Evolutionary conservation across 2,888 invertebrate species (phyloP).

Genomic region (Horisme vitalbata): DNA sequence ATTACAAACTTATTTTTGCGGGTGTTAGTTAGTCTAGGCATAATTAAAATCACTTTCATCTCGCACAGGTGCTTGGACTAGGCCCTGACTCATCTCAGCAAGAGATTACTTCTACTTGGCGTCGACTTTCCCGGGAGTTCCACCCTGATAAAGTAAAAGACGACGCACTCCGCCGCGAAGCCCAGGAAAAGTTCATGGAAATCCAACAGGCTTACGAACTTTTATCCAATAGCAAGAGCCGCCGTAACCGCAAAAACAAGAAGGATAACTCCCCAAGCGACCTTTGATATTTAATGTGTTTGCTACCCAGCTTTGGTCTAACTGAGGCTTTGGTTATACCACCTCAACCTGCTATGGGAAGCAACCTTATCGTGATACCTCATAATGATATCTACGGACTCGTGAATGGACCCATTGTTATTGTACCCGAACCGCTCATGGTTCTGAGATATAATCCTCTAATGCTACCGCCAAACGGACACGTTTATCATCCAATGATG

Average conservation of each 20-base stretch:
- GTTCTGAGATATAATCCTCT: too few relatives aligned
- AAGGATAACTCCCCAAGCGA: slow-evolving; percentile 74
- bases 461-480: too few relatives aligned
- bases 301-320: too few relatives aligned
- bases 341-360: too few relatives aligned
- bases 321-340: too few relatives aligned
- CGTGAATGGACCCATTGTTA: too few relatives aligned
- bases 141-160: slow-evolving; percentile 97
- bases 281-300: slow-evolving; percentile 32
- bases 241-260: slow-evolving; percentile 88
- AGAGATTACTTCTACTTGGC: slow-evolving; percentile 92
- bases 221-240: slow-evolving; percentile 91
- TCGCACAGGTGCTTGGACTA: slow-evolving; percentile 87
- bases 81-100: slow-evolving; percentile 91
- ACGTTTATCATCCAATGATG: too few relatives aligned
- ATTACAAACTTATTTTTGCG: too few relatives aligned
- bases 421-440: too few relatives aligned
- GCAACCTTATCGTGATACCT: too few relatives aligned
- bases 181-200: slow-evolving; percentile 95
- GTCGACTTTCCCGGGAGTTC: slow-evolving; percentile 90
- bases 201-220: slow-evolving; percentile 96
- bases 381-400: too few relatives aligned
- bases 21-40: too few relatives aligned
- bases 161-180: slow-evolving; percentile 84
- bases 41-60: neutral